Percentiles rank a stretch among this genome's conserved stretches.
Evolutionary conservation across 1,140 invertebrate species (phyloP).

Genomic region (Neuroterus valhalla): DNA sequence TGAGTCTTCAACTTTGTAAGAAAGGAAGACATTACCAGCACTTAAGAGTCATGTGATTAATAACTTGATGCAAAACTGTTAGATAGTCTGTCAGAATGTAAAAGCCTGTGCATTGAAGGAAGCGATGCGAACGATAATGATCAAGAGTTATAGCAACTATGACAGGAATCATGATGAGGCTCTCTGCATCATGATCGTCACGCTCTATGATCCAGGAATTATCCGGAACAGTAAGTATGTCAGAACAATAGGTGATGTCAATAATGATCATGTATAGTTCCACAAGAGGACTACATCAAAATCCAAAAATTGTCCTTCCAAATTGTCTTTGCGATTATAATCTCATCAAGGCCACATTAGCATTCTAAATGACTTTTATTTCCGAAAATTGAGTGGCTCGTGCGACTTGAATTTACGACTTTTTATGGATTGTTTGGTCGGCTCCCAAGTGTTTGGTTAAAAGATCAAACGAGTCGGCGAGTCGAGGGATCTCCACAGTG

Average conservation of each 20-base stretch:
- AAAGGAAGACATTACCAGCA: constrained; percentile 4
- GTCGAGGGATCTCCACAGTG: neutral
- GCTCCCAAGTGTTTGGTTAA: constrained; percentile 4
- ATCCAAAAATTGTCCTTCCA: neutral
- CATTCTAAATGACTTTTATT: neutral
- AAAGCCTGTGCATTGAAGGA: constrained; percentile 1
- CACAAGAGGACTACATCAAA: too few relatives aligned
- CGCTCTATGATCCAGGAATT: neutral
- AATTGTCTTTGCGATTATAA: constrained; percentile 5
- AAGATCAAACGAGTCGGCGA: neutral
- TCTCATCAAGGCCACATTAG: constrained; percentile 13
- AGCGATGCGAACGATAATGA: constrained; percentile 14
- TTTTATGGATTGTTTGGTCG: neutral
- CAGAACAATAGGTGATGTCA: too few relatives aligned
- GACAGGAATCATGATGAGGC: constrained; percentile 4
- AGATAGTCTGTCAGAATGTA: constrained; percentile 12
- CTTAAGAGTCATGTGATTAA: constrained; percentile 25
- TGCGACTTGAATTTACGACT: neutral
- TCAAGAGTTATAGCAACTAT: constrained; percentile 16
- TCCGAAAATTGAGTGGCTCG: neutral
- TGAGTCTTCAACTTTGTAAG: constrained; percentile 7
- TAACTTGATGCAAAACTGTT: constrained; percentile 11
- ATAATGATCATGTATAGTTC: too few relatives aligned
- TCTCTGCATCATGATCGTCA: neutral
- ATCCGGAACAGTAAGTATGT: too few relatives aligned